Evolutionary conservation across 2,888 invertebrate genomes (phyloP), one percentile per base, ranked within the genome.

Genomic region (Andrena fulva): DNA sequence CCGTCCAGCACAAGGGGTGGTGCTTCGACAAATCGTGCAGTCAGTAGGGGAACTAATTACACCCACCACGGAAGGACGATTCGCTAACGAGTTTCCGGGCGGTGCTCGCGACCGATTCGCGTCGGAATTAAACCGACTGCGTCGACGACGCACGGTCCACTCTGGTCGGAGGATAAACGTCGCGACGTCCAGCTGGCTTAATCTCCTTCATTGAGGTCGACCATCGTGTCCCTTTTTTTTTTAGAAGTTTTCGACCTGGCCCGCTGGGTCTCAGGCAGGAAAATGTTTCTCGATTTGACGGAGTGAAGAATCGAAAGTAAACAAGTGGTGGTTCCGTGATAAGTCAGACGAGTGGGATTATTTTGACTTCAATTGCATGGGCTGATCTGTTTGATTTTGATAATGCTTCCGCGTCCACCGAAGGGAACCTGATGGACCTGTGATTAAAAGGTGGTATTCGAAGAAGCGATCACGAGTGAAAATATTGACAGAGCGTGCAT

Each of bases 61-160:
- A 71, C 71, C 71, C 62, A 75, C 76, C 79, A 70, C 77, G 85
- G 75, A 87, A 86, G 77, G 75, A 88, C 79, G 81, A 76, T 80
- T 84, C 77, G 75, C 77, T 89, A 87, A 87, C 85, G 87, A 80
- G 85, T 72, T 89, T 78, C 80, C 79, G 85, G 54, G 33, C 48
- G 77, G 87, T 69, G 85, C 71, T 77, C 72, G 78, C 75, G 77
- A 63, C 60, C 77, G 80, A 85, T 85, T 85, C 80, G 88, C 85
- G 69, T 62, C 67, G 64, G 64, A 80, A 78, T 87, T 86, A 87
- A 85, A 72, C 70, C 66, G 74, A 79, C 79, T 27, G 60, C 66
- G 74, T 60, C 64, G 73, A 60, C 50, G 69, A 78, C 60, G 69
- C 42, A 74, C 68, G 71, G 63, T 69, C 79, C 62, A 86, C 86